These are phyloP conservation scores for Calypte anna DNA, from an alignment of 2,113 vertebrate species.

Conservation along the genomic window DNA sequence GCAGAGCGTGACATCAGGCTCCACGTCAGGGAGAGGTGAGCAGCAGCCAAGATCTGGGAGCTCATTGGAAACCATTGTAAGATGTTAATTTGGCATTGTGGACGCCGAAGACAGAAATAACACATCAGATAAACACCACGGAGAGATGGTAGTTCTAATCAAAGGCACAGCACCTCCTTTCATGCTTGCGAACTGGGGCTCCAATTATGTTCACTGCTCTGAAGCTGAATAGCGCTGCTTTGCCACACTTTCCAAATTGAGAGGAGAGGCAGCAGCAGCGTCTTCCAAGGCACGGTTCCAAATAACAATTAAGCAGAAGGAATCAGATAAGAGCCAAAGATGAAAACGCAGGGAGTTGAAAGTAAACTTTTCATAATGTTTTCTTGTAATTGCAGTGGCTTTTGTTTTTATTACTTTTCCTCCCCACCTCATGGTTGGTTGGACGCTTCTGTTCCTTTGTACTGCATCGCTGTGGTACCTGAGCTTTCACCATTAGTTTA, in stretches of 20 bases:
- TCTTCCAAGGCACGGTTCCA: constrained; percentile 58
- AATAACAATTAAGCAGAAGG: constrained; percentile 62
- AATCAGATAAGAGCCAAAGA: constrained; percentile 57
- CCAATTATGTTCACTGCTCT: constrained; percentile 67
- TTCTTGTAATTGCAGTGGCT: constrained; percentile 56
- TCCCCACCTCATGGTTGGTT: background rate
- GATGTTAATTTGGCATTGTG: constrained; percentile 65
- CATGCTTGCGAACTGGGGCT: constrained; percentile 57
- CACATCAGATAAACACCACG: constrained; percentile 62
- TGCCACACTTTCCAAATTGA: constrained; percentile 65
- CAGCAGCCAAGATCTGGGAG: constrained; percentile 39
- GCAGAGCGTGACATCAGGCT: constrained; percentile 53
- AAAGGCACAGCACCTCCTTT: constrained; percentile 66
- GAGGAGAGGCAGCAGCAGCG: constrained; percentile 33
- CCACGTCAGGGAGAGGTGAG: constrained; percentile 36
- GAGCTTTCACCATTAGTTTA: background rate
- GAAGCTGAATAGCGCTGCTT: constrained; percentile 69
- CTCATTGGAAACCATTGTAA: constrained; percentile 64
- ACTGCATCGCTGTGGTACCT: background rate
- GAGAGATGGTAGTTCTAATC: constrained; percentile 63
- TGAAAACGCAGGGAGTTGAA: constrained; percentile 56
- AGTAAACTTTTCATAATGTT: constrained; percentile 54
- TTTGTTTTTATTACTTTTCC: background rate
- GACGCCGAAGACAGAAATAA: constrained; percentile 64
- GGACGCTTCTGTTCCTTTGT: constrained; percentile 7